These are phyloP conservation scores for Valencia hispanica DNA, from an alignment of 2,797 vertebrate species.

Conservation along the genomic window DNA sequence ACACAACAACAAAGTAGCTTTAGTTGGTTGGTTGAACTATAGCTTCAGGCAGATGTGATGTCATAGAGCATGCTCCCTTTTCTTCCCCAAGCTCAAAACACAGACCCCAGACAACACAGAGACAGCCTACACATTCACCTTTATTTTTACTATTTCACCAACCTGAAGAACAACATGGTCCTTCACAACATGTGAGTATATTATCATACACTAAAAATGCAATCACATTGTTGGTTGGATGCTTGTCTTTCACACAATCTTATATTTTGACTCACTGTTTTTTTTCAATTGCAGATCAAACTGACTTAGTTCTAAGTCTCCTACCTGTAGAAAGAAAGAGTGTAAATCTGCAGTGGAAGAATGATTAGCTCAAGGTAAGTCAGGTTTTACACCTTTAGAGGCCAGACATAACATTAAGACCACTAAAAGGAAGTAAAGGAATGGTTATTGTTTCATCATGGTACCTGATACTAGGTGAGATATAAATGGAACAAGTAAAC, in stretches of 20 bases:
- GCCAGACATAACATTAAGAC: neutral
- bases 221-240: neutral
- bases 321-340: conserved; percentile 10
- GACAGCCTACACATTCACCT: neutral
- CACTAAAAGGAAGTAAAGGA: neutral
- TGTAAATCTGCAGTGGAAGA: conserved; percentile 9
- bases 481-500: neutral
- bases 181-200: conserved; percentile 45
- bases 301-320: neutral
- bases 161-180: conserved; percentile 6
- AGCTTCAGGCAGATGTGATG: neutral
- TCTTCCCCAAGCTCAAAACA: conserved; percentile 12
- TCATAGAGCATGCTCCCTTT: conserved; percentile 25
- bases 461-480: neutral
- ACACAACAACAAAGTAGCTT: conserved; percentile 17
- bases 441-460: neutral
- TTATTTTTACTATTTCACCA: neutral
- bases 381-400: neutral
- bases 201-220: neutral
- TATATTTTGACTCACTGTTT: neutral
- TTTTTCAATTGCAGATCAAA: conserved; percentile 31
- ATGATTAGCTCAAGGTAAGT: conserved; percentile 68
- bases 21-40: conserved; percentile 40
- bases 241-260: neutral
- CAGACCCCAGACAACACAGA: conserved; percentile 23